Percentiles rank a stretch among this genome's conserved stretches.
phyloP scores from a whole-genome alignment of 1,140 invertebrate genomes.

The Drosophila sturtevanti region DNA sequence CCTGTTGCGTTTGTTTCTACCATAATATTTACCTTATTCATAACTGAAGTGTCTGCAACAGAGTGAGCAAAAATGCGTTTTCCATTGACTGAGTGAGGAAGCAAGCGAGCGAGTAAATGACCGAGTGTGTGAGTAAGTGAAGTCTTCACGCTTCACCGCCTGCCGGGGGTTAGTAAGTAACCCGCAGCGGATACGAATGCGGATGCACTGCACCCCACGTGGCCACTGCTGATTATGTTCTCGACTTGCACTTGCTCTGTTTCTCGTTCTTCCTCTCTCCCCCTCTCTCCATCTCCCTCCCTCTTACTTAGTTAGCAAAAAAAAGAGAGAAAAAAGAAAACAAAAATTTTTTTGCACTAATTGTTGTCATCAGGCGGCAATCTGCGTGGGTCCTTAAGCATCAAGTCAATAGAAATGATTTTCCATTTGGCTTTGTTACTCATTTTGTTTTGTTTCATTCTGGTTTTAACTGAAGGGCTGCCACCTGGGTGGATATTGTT shows the following conservation, averaged over 20 bases:
- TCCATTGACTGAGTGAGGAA: background rate
- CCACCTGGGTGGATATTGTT: slow-evolving; percentile 19
- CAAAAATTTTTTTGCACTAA: slow-evolving; percentile 70
- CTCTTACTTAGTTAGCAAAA: slow-evolving; percentile 2
- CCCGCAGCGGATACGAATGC: slow-evolving; percentile 29
- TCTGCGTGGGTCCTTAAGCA: slow-evolving; percentile 53
- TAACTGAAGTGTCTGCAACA: slow-evolving; percentile 71
- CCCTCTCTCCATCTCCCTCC: background rate
- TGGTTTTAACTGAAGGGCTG: slow-evolving; percentile 3
- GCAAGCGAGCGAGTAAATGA: background rate
- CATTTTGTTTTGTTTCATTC: background rate
- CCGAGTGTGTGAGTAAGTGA: background rate
- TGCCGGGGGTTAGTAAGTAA: slow-evolving; percentile 18
- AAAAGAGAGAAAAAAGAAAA: slow-evolving; percentile 13
- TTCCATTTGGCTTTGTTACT: slow-evolving; percentile 47
- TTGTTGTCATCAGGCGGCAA: slow-evolving; percentile 66
- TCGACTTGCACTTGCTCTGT: slow-evolving; percentile 22
- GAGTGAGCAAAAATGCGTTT: background rate
- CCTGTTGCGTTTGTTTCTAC: slow-evolving; percentile 82
- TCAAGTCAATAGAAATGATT: slow-evolving; percentile 35
- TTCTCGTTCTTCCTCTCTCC: background rate
- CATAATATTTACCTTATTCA: slow-evolving; percentile 81
- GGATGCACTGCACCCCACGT: slow-evolving; percentile 63
- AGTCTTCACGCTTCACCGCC: slow-evolving; percentile 58
- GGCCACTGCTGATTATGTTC: slow-evolving; percentile 65